phyloP scores from a whole-genome alignment of 2,797 vertebrate genomes.

The Remorina albescens region DNA sequence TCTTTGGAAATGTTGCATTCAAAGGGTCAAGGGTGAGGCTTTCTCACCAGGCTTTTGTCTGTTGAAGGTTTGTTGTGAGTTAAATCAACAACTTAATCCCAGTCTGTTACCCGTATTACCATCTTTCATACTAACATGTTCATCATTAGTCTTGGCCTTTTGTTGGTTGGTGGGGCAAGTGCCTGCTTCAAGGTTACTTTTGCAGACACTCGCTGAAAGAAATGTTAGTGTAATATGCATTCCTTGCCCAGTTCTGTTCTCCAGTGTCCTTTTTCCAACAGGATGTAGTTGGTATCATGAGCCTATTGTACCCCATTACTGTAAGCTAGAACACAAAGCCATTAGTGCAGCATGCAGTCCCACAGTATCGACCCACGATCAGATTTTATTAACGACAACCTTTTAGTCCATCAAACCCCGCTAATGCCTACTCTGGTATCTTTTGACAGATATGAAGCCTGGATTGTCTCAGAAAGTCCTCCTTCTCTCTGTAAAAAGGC shows the following conservation, averaged over 20 bases:
- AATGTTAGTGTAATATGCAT: background rate
- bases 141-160: background rate
- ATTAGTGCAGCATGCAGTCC: conserved; percentile 9
- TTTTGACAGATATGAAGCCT: conserved; percentile 20
- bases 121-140: conserved; percentile 26
- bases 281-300: conserved; percentile 5
- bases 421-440: conserved; percentile 4
- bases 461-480: background rate
- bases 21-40: background rate
- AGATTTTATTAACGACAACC: conserved; percentile 25
- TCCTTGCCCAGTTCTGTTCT: background rate
- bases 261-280: background rate
- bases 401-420: conserved; percentile 19
- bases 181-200: conserved; percentile 6
- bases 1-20: conserved; percentile 11
- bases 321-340: conserved; percentile 25
- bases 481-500: conserved; percentile 10
- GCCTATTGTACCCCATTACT: background rate
- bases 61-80: conserved; percentile 19
- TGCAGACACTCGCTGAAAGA: background rate
- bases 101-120: conserved; percentile 30
- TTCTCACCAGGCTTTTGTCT: conserved; percentile 29
- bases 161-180: conserved; percentile 24
- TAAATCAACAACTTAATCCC: conserved; percentile 17
- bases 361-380: conserved; percentile 29